Conservation (phyloP, 2,888 invertebrate genomes). For the Nomada ruficornis region DNA sequence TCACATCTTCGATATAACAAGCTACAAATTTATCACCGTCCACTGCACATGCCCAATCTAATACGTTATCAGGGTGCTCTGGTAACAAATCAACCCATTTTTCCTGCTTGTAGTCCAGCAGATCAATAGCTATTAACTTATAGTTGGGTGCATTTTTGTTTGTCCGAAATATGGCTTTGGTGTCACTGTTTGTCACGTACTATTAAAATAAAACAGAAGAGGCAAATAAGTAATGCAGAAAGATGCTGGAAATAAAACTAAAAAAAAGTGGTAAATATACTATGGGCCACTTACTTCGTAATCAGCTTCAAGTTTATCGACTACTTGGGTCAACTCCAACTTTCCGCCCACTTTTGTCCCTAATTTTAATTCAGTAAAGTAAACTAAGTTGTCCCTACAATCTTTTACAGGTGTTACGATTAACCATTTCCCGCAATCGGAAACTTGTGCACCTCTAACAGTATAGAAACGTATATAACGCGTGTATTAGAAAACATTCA, state of each 20-base stretch:
- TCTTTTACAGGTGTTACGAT: constrained; percentile 93
- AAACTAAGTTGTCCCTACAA: constrained; percentile 96
- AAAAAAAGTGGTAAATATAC: constrained; percentile 22
- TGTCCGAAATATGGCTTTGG: constrained; percentile 93
- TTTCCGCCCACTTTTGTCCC: constrained; percentile 87
- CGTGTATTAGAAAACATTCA: constrained; percentile 25
- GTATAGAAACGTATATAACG: constrained; percentile 13
- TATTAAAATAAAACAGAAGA: constrained; percentile 81
- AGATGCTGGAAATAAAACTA: background rate
- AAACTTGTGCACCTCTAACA: constrained; percentile 92
- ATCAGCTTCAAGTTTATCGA: constrained; percentile 96
- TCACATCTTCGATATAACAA: constrained; percentile 97
- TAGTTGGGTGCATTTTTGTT: constrained; percentile 98
- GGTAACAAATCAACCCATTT: constrained; percentile 94
- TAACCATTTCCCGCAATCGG: constrained; percentile 96
- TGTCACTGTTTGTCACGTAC: constrained; percentile 96
- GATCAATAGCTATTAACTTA: constrained; percentile 93
- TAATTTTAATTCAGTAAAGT: constrained; percentile 91
- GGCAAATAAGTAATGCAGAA: constrained; percentile 18
- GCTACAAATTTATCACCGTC: constrained; percentile 94
- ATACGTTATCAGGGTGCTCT: constrained; percentile 93
- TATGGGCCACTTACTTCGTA: constrained; percentile 89
- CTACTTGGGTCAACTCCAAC: constrained; percentile 91
- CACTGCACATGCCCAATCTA: constrained; percentile 95
- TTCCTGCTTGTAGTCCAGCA: constrained; percentile 89